Evolutionary conservation across 2,113 vertebrate genomes (phyloP).

Genomic region (Etia nguti): DNA sequence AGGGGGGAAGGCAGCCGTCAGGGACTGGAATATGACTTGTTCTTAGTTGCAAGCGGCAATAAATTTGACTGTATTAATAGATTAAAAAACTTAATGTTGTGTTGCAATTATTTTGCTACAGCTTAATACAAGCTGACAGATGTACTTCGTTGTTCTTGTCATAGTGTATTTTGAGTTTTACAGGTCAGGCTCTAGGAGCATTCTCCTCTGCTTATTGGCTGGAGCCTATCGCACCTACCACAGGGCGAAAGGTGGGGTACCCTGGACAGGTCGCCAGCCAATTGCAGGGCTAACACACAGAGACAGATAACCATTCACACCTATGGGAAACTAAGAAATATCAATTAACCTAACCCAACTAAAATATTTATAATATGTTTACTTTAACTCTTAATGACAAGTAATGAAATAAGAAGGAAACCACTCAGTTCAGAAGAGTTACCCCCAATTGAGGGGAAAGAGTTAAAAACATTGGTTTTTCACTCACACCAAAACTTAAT

Average conservation of each 20-base stretch:
- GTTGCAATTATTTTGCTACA: background rate
- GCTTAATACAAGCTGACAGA: background rate
- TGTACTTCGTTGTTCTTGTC: background rate
- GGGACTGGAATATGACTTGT: background rate
- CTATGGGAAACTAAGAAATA: background rate
- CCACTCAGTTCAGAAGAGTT: background rate
- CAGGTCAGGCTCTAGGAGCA: background rate
- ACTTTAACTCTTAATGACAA: background rate
- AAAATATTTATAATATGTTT: background rate
- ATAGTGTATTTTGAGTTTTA: background rate
- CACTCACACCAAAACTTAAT: background rate
- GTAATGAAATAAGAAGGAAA: background rate
- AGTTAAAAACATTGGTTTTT: background rate
- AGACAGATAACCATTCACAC: background rate
- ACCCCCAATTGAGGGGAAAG: background rate
- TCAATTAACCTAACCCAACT: background rate
- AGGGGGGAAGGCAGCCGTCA: background rate
- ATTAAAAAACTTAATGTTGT: background rate
- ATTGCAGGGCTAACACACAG: background rate
- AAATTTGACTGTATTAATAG: background rate
- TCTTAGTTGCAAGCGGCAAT: background rate
- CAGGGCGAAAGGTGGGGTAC: background rate
- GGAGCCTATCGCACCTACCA: background rate
- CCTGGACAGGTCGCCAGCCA: background rate
- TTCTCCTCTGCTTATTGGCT: background rate